Conservation (phyloP, 2,888 invertebrate species). For the Andrena haemorrhoa region DNA sequence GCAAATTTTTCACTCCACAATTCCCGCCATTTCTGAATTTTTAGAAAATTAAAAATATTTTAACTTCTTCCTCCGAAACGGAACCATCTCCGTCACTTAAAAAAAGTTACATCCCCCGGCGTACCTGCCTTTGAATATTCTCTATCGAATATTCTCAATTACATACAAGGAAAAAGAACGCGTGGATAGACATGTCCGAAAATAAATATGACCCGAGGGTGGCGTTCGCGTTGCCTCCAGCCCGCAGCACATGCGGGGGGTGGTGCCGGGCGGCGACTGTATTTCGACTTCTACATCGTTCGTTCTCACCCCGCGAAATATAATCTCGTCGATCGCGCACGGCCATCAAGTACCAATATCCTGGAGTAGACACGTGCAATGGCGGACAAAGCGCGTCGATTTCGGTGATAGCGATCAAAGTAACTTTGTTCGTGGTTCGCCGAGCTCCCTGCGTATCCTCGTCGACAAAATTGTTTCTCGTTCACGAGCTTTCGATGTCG, state of each 20-base stretch:
- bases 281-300: constrained; percentile 68
- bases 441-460: constrained; percentile 36
- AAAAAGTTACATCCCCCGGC: constrained; percentile 3
- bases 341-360: constrained; percentile 78
- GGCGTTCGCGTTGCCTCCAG: not conserved
- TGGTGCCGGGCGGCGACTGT: constrained; percentile 22
- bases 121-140: no score
- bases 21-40: not conserved
- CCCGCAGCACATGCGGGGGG: not conserved
- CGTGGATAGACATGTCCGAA: constrained; percentile 16
- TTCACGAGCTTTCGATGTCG: constrained; percentile 27
- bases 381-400: constrained; percentile 70
- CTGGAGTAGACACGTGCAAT: constrained; percentile 77
- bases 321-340: constrained; percentile 65
- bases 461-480: constrained; percentile 69
- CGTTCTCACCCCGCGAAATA: constrained; percentile 69
- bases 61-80: not conserved
- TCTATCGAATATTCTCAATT: constrained; percentile 11
- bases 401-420: constrained; percentile 74
- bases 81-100: not conserved
- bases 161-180: constrained; percentile 15
- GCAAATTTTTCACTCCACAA: not conserved
- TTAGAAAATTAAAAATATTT: not conserved
- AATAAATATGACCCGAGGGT: constrained; percentile 39
- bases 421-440: constrained; percentile 70